Evolutionary conservation across 2,888 invertebrate genomes (phyloP), one percentile per base, ranked within the genome.

Genomic region (Drosophila anomalata): DNA sequence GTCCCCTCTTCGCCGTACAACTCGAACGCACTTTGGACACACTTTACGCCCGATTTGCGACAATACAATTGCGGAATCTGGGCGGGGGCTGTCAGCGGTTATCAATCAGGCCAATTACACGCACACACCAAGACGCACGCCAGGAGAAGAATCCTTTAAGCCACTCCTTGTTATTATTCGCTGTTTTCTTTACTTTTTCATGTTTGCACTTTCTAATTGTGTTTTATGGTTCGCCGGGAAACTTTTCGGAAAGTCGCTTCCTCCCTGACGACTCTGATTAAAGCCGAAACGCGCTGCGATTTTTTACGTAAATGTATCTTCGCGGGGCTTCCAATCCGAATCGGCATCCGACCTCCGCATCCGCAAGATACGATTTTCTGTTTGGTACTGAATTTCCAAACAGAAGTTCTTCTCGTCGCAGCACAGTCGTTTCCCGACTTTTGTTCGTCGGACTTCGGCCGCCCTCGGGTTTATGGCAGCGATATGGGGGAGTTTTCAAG

Each of bases 311-410:
- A 73, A 84, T 55, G 65, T 62, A 33, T 42, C 41, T 42, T 33
- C 24, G 36, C 29, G 22, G 11, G 20, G 33, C 36, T 36, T 56
- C 68, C 41, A 29, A 44, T 17, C 61, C 41, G 47, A 20, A 17
- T 48, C 31, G 36, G n/a, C 67, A 81, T 78, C 89, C 83, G 29
- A 29, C 29, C 29, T 48, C 31, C 36, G n/a, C 67, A 83, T 78
- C 89, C 83, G 78, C 74, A 78, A 85, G 79, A 78, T 77, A 76
- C 80, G 85, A 88, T 78, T 71, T 78, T 79, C 79, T 75, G 76
- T 83, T 79, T 76, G 80, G 82, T 80, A 89, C 87, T 89, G 88
- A 69, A 67, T 62, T 77, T 78, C 70, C 76, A 58, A 50, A 52
- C 20, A 33, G 41, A 47, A 31, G 9, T 48, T 17, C 17, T 42